Base-by-base conservation (phyloP, 1,140 invertebrate genomes). In the Leucophenga varia region DNA sequence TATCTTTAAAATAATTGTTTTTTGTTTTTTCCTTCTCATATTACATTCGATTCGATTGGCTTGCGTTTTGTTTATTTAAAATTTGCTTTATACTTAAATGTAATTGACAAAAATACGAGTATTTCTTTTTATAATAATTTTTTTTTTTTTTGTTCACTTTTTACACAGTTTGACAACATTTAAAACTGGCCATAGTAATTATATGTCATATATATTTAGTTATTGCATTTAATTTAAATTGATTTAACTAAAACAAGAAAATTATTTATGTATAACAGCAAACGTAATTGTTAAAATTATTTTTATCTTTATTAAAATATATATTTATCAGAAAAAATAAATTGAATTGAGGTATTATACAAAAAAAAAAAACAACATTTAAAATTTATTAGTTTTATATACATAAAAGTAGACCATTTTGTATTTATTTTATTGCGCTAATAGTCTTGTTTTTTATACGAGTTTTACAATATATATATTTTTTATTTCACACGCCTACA, bases 171-270 rank as follows among this genome's bases (percentile, higher is more conserved):
- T 55, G 58, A 59, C 53, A 59, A 56, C 59, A 63, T 59, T 59
- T 31, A 61, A 58, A 52, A 44, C 49, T 60, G 57, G 50, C 52
- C 49, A 64, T 64, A n/a, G n/a, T n/a, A n/a, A n/a, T n/a, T n/a
- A n/a, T n/a, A n/a, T n/a, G n/a, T 25, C 10, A 25, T 6, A 25
- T 6, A 25, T 25, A 25, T 25, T 25, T 44, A 35, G 30, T 13
- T 10, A 39, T 25, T 45, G 35, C 52, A 28, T 38, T 44, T 59
- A 42, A 28, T 41, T 52, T 36, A 46, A 54, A 65, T 65, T 65
- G 43, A 49, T 67, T 67, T 67, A 67, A 50, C 63, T 67, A 67
- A 67, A 25, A n/a, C n/a, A n/a, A n/a, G n/a, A n/a, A n/a, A n/a
- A 65, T 67, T 59, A 65, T 59, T 34, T 13, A 53, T 45, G 49